These are phyloP conservation scores for Agelas oroides DNA, from an alignment of 37 sponge, comb jelly and placozoan species.

Conservation along the genomic window DNA sequence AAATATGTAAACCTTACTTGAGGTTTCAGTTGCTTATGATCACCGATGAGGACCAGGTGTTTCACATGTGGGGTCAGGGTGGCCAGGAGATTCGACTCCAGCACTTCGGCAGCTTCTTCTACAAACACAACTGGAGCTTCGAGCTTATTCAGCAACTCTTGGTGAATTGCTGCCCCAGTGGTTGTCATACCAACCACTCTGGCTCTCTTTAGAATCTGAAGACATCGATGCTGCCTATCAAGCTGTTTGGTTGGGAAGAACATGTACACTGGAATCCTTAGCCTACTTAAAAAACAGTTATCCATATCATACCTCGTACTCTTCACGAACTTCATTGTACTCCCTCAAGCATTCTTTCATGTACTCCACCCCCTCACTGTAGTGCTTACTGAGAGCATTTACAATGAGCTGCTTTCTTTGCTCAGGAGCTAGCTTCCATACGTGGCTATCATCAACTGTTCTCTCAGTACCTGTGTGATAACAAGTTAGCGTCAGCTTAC, in stretches of 20 bases:
- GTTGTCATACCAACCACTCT: constrained; percentile 27
- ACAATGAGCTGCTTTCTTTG: background rate
- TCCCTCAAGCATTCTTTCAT: constrained; percentile 13
- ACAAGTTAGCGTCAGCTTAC: background rate
- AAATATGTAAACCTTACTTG: background rate
- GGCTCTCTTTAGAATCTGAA: background rate
- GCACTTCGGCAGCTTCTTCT: constrained; percentile 28
- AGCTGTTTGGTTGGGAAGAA: background rate
- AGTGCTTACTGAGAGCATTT: background rate
- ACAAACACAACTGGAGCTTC: constrained; percentile 13
- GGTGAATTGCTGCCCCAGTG: constrained; percentile 21
- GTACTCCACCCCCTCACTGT: background rate
- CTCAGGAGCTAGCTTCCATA: constrained; percentile 6
- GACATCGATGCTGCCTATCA: background rate
- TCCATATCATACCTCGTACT: constrained; percentile 8
- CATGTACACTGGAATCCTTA: too few relatives aligned
- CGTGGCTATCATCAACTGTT: background rate
- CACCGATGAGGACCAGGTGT: constrained; percentile 29
- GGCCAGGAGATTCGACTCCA: constrained; percentile 18
- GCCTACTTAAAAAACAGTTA: background rate
- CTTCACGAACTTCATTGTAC: constrained; percentile 5
- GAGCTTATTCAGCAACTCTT: constrained; percentile 1
- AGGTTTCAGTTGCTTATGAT: constrained; percentile 27
- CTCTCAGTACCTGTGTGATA: background rate
- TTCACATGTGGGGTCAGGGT: constrained; percentile 14